These are phyloP conservation scores for Pseudopleuronectes americanus DNA, from an alignment of 2,797 vertebrate species.

Conservation along the genomic window DNA sequence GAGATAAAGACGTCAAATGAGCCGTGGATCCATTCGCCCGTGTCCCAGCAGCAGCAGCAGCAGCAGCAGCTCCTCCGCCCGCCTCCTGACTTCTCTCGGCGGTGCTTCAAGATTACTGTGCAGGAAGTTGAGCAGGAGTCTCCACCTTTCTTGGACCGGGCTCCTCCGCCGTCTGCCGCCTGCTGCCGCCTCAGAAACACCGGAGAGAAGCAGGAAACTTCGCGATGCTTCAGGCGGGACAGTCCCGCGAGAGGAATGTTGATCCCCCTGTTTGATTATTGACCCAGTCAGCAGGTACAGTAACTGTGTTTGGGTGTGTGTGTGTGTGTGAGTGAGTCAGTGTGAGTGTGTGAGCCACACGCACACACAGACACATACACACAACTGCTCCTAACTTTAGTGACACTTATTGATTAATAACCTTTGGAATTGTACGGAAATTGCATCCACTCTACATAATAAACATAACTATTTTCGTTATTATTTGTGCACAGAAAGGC, in stretches of 20 bases:
- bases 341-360: background rate
- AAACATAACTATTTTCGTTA: no score
- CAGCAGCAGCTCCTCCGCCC: constrained; percentile 15
- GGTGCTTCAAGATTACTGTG: constrained; percentile 68
- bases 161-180: constrained; percentile 59
- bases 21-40: constrained; percentile 74
- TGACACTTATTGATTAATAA: no score
- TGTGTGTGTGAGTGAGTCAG: background rate
- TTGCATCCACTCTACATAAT: no score
- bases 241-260: constrained; percentile 77
- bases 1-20: constrained; percentile 17
- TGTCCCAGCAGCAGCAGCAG: constrained; percentile 20
- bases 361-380: no score
- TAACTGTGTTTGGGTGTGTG: background rate
- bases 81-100: constrained; percentile 41
- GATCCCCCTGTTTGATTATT: constrained; percentile 8
- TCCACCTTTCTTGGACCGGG: constrained; percentile 84
- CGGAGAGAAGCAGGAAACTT: constrained; percentile 61
- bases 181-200: constrained; percentile 49
- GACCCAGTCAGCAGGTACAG: constrained; percentile 43
- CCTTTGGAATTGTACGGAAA: no score
- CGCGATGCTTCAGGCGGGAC: constrained; percentile 74
- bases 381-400: no score
- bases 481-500: no score
- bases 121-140: constrained; percentile 85